Percentiles rank a stretch among this genome's conserved stretches.
phyloP scores from a whole-genome alignment of 2,113 vertebrate genomes.

The Pteronura brasiliensis region DNA sequence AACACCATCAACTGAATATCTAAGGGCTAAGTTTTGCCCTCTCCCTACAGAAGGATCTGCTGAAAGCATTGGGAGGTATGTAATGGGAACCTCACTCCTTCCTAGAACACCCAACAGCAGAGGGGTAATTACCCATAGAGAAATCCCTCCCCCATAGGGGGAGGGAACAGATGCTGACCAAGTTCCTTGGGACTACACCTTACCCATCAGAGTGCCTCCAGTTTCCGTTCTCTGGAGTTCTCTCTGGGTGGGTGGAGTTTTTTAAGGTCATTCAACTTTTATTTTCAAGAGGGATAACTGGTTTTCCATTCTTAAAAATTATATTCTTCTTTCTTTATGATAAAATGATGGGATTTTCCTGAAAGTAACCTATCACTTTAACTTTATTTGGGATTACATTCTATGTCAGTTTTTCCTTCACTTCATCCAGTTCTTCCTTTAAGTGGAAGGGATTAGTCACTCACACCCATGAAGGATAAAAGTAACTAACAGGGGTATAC shows the following conservation, averaged over 20 bases:
- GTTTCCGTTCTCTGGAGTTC: background rate
- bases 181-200: background rate
- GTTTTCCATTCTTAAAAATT: slow-evolving; percentile 24
- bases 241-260: background rate
- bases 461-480: background rate
- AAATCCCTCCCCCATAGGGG: background rate
- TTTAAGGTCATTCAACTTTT: background rate
- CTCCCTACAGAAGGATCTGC: background rate
- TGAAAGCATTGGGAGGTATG: background rate
- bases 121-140: background rate
- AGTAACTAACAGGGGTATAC: background rate
- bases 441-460: slow-evolving; percentile 29
- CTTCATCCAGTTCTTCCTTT: background rate
- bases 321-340: background rate
- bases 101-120: background rate
- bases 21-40: background rate
- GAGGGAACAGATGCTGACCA: background rate
- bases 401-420: slow-evolving; percentile 32
- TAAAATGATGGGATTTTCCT: background rate
- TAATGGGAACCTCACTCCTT: background rate
- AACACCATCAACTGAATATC: background rate
- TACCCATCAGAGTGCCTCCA: fast-evolving
- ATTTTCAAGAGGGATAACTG: background rate
- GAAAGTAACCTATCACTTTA: background rate
- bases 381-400: background rate